phyloP scores from a whole-genome alignment of 2,797 vertebrate species.

The Oryzias sinensis region DNA sequence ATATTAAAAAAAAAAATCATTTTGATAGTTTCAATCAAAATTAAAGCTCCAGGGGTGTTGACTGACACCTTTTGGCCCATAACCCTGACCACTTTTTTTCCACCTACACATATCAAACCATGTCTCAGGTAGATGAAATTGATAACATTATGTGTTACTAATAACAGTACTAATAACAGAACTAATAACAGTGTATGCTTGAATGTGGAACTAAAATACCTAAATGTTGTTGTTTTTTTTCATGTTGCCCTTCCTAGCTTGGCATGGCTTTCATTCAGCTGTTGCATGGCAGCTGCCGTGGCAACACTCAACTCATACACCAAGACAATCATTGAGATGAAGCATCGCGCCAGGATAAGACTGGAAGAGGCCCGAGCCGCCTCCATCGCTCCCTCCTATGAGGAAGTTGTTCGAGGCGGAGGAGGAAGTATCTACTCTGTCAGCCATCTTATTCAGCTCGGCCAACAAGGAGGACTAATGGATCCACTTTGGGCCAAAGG shows the following conservation, averaged over 20 bases:
- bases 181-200: too few relatives aligned
- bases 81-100: too few relatives aligned
- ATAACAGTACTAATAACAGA: too few relatives aligned
- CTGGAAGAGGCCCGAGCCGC: constrained; percentile 84
- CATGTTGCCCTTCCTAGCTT: constrained; percentile 73
- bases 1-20: too few relatives aligned
- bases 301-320: constrained; percentile 97
- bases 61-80: too few relatives aligned
- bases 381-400: constrained; percentile 70
- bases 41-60: too few relatives aligned
- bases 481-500: constrained; percentile 68
- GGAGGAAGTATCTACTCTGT: constrained; percentile 71
- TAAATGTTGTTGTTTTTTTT: not conserved
- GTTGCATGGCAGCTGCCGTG: constrained; percentile 95
- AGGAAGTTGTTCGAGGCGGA: constrained; percentile 65
- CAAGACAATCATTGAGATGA: constrained; percentile 95
- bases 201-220: not conserved
- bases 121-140: too few relatives aligned
- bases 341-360: constrained; percentile 86
- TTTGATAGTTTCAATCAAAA: too few relatives aligned
- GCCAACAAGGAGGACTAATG: constrained; percentile 64
- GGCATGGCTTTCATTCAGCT: constrained; percentile 96
- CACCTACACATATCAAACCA: too few relatives aligned
- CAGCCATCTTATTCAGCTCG: constrained; percentile 74
- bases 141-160: too few relatives aligned